Evolutionary conservation across 2,888 invertebrate species (phyloP).

Genomic region (Drosophila maculinotata): DNA sequence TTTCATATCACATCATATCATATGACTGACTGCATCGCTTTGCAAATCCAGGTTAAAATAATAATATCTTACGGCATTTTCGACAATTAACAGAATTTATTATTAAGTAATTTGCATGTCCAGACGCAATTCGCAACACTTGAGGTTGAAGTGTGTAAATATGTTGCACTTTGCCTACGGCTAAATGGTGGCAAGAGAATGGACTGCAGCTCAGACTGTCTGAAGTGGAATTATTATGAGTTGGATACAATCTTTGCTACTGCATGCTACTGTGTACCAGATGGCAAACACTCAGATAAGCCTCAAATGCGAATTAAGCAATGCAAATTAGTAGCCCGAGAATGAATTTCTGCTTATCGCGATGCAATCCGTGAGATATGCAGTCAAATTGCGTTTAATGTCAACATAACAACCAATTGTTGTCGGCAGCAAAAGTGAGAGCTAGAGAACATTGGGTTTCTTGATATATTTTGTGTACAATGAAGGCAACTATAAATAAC

Average conservation of each 20-base stretch:
- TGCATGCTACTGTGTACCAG: slow-evolving; percentile 60
- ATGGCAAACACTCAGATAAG: slow-evolving; percentile 51
- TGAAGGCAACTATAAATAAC: too few species aligned
- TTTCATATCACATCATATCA: too few species aligned
- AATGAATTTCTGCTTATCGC: slow-evolving; percentile 38
- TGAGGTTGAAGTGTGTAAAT: slow-evolving; percentile 35
- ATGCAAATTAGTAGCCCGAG: slow-evolving; percentile 60
- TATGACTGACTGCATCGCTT: neutral
- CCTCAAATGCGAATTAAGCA: slow-evolving; percentile 61
- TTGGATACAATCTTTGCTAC: too few species aligned
- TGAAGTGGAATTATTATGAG: slow-evolving; percentile 15
- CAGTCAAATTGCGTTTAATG: slow-evolving; percentile 1
- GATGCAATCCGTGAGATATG: slow-evolving; percentile 36
- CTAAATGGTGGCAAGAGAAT: slow-evolving; percentile 25
- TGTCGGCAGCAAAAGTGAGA: neutral
- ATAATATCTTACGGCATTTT: slow-evolving; percentile 17
- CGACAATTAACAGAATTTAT: slow-evolving; percentile 57
- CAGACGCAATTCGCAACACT: slow-evolving; percentile 38
- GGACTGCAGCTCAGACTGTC: slow-evolving; percentile 18
- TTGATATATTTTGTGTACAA: too few species aligned
- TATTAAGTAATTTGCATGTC: slow-evolving; percentile 63
- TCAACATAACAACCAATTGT: slow-evolving; percentile 10
- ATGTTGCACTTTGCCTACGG: slow-evolving; percentile 48
- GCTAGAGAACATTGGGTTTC: neutral
- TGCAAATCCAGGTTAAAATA: neutral